These are phyloP conservation scores for Phrynosoma blainvillii DNA, from an alignment of 2,113 vertebrate species.

Conservation along the genomic window DNA sequence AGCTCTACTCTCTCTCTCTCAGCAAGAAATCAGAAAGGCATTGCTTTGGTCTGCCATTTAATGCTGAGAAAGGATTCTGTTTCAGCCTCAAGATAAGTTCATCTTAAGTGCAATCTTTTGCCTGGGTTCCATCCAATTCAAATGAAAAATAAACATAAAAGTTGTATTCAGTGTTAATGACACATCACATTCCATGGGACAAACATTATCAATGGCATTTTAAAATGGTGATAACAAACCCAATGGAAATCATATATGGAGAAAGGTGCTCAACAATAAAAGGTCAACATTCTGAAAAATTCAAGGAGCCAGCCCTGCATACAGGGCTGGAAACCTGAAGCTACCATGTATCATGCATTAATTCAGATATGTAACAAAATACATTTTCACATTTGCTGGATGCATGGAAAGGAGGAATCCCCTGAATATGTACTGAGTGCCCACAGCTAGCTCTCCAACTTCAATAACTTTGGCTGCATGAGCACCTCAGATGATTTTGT, in stretches of 20 bases:
- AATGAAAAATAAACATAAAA: neutral
- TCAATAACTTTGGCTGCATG: neutral
- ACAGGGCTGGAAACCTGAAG: neutral
- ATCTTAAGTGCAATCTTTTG: neutral
- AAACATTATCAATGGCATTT: neutral
- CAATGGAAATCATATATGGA: neutral
- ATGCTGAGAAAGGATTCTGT: neutral
- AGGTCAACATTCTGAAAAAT: neutral
- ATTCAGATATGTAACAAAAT: neutral
- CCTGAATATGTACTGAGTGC: neutral
- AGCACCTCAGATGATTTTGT: neutral
- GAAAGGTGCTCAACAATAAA: neutral
- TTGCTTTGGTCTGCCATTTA: neutral
- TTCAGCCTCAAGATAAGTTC: neutral
- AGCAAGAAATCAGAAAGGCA: too few species aligned
- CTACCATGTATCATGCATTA: neutral
- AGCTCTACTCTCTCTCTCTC: neutral
- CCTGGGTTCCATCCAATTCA: neutral
- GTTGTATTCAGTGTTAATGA: neutral
- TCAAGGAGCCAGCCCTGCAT: neutral
- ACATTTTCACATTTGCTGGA: neutral
- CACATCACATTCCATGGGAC: neutral
- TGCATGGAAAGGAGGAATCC: neutral
- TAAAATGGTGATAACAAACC: neutral
- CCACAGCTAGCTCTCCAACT: neutral